Base-by-base conservation (phyloP, 2,888 invertebrate genomes). In the Sarcophaga caerulescens region DNA sequence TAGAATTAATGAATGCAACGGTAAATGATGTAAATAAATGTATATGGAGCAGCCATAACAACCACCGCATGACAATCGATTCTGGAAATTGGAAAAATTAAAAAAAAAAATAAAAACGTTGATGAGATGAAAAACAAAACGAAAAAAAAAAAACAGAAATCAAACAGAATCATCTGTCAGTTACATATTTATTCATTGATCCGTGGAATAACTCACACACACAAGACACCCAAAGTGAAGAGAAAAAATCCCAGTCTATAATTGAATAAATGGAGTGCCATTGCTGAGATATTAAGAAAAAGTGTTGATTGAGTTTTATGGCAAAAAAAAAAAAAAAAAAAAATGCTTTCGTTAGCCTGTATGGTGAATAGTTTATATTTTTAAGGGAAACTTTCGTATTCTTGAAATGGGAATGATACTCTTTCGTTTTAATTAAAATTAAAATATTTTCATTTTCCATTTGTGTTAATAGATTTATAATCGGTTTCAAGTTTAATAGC, bases 291-390 rank as follows among this genome's bases (percentile, higher is more conserved):
- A 79, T 82, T 85, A 80, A 85, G 73, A 69, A 82, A 77, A 80
- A 69, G 79, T 85, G 80, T 80, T 85, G 82, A 85, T 80, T 77
- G 85, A 85, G 59, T 85, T 80, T 80, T 83, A 82, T 83, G 59
- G 76, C 17, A 21, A 73, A 76, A 65, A 71, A 35, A 71, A 3
- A 71, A 3, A 65, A 59, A 6, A 57, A 19, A 52, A 17, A 68
- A 62, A 4, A 17, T 47, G 5, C 8, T 35, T 10, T 35, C 35
- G 1, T 8, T 35, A 0, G 35, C 8, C 0, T 45, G 12, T 45
- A 68, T 17, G n/a, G 8, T 35, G 5, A n/a, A 14, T 73, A 25
- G n/a, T 65, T 65, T 21, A 71, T 5, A 57, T 45, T 25, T 73
- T 79, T 25, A 71, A 79, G 52, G 47, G 63, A 44, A 70, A 25